These are phyloP conservation scores for Anguilla megastoma DNA, from an alignment of 2,797 vertebrate species.

Conservation along the genomic window DNA sequence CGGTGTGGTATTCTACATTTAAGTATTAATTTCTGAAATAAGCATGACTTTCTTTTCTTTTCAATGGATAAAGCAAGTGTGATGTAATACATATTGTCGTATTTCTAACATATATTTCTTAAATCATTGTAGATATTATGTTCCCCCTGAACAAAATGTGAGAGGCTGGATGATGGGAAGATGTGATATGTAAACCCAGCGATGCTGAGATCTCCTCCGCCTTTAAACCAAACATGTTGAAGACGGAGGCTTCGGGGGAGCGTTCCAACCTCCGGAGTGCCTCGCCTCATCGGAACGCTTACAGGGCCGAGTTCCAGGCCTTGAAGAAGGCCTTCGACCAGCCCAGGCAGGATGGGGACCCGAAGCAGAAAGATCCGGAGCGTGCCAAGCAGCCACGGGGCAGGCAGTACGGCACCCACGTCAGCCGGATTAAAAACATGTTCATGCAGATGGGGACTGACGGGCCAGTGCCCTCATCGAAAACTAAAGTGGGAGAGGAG, in stretches of 20 bases:
- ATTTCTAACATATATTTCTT: conserved; percentile 26
- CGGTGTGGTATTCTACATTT: not conserved
- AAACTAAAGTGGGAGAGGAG: conserved; percentile 69
- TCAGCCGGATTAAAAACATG: conserved; percentile 98
- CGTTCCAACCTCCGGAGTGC: conserved; percentile 93
- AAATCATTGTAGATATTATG: conserved; percentile 35
- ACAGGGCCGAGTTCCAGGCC: conserved; percentile 96
- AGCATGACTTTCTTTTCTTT: not conserved
- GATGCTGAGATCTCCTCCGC: conserved; percentile 78
- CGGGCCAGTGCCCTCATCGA: conserved; percentile 56
- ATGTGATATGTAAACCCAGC: conserved; percentile 65
- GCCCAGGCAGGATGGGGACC: conserved; percentile 82
- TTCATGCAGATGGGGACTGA: conserved; percentile 99
- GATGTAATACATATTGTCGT: not conserved
- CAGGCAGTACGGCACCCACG: conserved; percentile 93
- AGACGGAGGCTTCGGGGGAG: conserved; percentile 93
- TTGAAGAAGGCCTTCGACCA: conserved; percentile 97
- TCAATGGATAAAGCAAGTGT: not conserved
- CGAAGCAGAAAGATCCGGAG: conserved; percentile 80
- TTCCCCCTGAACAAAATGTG: conserved; percentile 40
- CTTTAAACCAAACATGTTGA: conserved; percentile 91
- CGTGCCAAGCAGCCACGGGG: conserved; percentile 85
- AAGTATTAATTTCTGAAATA: not conserved
- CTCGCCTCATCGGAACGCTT: conserved; percentile 97
- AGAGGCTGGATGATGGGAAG: conserved; percentile 42